phyloP scores from a whole-genome alignment of 64 coral and sea anemone species.

The Hydrozoanthus tunicans region DNA sequence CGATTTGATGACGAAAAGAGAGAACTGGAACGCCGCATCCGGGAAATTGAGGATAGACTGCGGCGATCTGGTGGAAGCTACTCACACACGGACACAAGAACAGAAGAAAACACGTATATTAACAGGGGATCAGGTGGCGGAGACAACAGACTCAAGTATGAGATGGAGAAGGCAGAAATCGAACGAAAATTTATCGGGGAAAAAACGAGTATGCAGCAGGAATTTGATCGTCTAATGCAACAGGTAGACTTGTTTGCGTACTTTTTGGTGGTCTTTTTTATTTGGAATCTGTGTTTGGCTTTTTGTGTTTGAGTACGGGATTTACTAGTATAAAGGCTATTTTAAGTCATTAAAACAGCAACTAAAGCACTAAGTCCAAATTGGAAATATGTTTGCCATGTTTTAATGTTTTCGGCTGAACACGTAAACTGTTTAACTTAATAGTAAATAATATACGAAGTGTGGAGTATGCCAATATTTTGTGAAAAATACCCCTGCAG shows the following conservation, averaged over 20 bases:
- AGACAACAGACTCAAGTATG: constrained; percentile 34
- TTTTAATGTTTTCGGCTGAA: too few relatives aligned
- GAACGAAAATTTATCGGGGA: constrained; percentile 31
- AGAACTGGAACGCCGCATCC: constrained; percentile 27
- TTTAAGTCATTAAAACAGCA: too few relatives aligned
- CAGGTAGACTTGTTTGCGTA: background rate
- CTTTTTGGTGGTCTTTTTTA: background rate
- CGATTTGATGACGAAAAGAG: constrained; percentile 22
- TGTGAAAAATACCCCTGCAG: too few relatives aligned
- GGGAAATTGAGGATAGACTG: constrained; percentile 25
- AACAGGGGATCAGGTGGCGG: background rate
- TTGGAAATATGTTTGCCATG: too few relatives aligned
- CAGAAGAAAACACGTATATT: constrained; percentile 8
- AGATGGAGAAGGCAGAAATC: constrained; percentile 46
- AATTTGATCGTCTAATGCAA: constrained; percentile 43
- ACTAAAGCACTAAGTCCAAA: too few relatives aligned
- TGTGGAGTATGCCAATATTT: too few relatives aligned
- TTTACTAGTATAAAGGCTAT: too few relatives aligned
- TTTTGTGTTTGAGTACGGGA: too few relatives aligned
- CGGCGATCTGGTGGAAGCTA: background rate
- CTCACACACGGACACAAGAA: background rate
- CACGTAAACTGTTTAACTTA: too few relatives aligned
- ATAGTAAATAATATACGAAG: too few relatives aligned
- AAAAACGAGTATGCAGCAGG: constrained; percentile 31
- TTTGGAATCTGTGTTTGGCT: background rate